A percentile compares a stretch with the other conserved stretches of the same genome.
Evolutionary conservation across 2,888 invertebrate species (phyloP).

Genomic region (Cephus sareptanus): DNA sequence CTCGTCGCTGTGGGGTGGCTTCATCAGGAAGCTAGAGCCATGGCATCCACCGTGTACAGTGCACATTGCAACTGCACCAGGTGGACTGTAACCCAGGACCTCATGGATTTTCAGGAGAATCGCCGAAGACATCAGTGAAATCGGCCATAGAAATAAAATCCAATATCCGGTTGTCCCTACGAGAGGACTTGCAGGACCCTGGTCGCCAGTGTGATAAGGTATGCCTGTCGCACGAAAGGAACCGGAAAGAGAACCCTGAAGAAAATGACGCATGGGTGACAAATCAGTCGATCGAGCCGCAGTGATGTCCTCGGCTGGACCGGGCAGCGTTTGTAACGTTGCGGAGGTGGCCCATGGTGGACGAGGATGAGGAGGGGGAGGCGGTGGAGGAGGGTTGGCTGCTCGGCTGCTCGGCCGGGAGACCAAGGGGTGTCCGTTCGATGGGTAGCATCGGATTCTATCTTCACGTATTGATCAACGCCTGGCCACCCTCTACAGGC

Average conservation of each 20-base stretch:
- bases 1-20: not conserved
- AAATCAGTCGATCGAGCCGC: conserved; percentile 62
- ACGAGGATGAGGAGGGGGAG: not conserved
- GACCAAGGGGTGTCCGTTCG: conserved; percentile 45
- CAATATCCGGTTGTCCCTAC: not conserved
- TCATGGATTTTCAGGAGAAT: not conserved
- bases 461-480: conserved; percentile 67
- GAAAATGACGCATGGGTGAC: conserved; percentile 62
- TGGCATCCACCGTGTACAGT: not conserved
- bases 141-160: not conserved
- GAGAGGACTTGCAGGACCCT: not conserved
- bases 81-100: not conserved
- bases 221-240: not conserved
- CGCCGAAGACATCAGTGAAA: not conserved
- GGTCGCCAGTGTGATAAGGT: not conserved
- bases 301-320: conserved; percentile 48
- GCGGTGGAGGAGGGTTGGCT: no score
- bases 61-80: not conserved
- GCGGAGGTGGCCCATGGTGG: conserved; percentile 31
- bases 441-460: conserved; percentile 65
- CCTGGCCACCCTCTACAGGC: conserved; percentile 59
- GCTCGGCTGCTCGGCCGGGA: conserved; percentile 6
- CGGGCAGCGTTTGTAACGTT: conserved; percentile 42
- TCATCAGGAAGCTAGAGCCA: not conserved
- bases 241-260: conserved; percentile 21